These are phyloP conservation scores for Plectrocnemia conspersa DNA, from an alignment of 1,140 invertebrate genomes.

Conservation along the genomic window DNA sequence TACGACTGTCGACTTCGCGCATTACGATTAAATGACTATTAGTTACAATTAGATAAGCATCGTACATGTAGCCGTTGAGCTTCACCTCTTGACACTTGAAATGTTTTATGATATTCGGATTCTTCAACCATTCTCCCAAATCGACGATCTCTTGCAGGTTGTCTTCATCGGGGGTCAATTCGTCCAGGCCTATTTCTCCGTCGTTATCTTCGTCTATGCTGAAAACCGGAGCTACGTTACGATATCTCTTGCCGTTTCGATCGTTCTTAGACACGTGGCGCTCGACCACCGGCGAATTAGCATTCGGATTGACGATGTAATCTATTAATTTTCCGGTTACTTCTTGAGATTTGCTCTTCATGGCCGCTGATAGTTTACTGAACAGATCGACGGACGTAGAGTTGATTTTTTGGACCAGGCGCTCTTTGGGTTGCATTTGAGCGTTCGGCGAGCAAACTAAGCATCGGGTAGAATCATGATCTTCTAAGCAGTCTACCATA, in stretches of 20 bases:
- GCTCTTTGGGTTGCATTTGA: conserved; percentile 47
- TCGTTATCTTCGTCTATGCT: conserved; percentile 92
- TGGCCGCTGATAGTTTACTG: conserved; percentile 71
- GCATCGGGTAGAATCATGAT: conserved; percentile 74
- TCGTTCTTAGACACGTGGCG: conserved; percentile 79
- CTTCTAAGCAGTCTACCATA: conserved; percentile 71
- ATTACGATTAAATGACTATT: conserved; percentile 82
- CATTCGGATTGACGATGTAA: conserved; percentile 85
- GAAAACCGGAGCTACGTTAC: conserved; percentile 88
- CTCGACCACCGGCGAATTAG: conserved; percentile 53
- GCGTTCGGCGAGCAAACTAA: conserved; percentile 69
- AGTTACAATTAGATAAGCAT: conserved; percentile 85
- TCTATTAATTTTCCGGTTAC: conserved; percentile 90
- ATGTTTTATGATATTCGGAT: conserved; percentile 75
- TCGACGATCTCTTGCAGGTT: conserved; percentile 46
- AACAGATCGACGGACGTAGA: conserved; percentile 62
- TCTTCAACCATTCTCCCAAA: conserved; percentile 67
- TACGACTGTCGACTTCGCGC: conserved; percentile 70
- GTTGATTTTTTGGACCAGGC: conserved; percentile 39
- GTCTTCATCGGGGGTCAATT: conserved; percentile 38
- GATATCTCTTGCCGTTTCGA: conserved; percentile 79
- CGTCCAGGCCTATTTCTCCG: conserved; percentile 47
- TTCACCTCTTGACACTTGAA: conserved; percentile 91
- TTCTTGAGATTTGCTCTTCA: conserved; percentile 86
- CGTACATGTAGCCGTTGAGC: conserved; percentile 79